Evolutionary conservation across 2,113 vertebrate genomes (phyloP).

Genomic region (Pelodiscus sinensis): DNA sequence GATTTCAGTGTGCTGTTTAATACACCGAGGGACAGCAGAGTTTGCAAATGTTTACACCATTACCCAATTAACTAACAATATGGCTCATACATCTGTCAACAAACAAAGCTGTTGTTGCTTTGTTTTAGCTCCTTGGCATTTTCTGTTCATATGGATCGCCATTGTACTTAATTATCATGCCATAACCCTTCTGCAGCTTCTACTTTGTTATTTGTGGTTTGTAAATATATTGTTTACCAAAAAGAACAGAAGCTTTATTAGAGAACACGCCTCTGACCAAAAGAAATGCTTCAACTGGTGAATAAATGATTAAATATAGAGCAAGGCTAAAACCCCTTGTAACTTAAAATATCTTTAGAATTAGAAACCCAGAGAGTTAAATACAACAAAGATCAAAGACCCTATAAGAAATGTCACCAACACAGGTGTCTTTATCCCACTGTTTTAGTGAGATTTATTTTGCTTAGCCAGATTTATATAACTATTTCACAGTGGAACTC

Average conservation of each 20-base stretch:
- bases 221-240: slow-evolving; percentile 77
- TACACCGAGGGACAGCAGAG: slow-evolving; percentile 89
- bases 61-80: slow-evolving; percentile 99
- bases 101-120: slow-evolving; percentile 98
- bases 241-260: slow-evolving; percentile 62
- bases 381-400: neutral
- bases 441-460: neutral
- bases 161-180: slow-evolving; percentile 88
- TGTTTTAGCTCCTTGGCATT: slow-evolving; percentile 85
- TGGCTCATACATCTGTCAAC: slow-evolving; percentile 97
- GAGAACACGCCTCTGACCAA: slow-evolving; percentile 32
- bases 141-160: slow-evolving; percentile 85
- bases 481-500: neutral
- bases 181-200: slow-evolving; percentile 80
- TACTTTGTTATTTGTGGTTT: slow-evolving; percentile 83
- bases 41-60: slow-evolving; percentile 99
- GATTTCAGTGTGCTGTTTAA: slow-evolving; percentile 75
- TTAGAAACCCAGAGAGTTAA: neutral
- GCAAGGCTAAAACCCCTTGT: slow-evolving; percentile 13
- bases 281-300: slow-evolving; percentile 53
- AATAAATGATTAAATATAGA: neutral
- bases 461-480: neutral
- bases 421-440: neutral
- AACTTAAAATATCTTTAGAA: neutral
- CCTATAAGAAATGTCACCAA: neutral